Conservation (phyloP, 2,113 vertebrate genomes). For the Toxotes jaculatrix region DNA sequence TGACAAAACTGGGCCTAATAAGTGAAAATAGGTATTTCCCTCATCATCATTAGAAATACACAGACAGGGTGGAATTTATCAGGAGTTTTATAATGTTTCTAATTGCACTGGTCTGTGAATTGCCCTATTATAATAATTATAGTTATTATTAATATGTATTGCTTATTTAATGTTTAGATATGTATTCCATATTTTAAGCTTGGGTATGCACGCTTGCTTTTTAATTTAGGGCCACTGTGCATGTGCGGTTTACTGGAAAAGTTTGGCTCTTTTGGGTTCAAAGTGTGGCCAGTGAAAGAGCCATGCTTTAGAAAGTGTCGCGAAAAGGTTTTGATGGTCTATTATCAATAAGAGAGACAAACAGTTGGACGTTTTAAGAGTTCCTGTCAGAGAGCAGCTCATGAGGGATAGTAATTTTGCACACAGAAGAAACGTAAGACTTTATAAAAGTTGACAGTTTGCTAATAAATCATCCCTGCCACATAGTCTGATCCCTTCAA, state of each 20-base stretch:
- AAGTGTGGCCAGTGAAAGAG: neutral
- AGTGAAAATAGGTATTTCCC: neutral
- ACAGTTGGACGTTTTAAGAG: neutral
- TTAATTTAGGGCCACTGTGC: neutral
- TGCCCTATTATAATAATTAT: too few species aligned
- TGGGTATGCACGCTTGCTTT: neutral
- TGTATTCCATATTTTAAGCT: neutral
- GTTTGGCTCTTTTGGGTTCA: neutral
- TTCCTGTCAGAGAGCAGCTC: neutral
- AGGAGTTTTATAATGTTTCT: too few species aligned
- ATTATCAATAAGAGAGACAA: constrained; percentile 1
- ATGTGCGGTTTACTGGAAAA: neutral
- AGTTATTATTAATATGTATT: too few species aligned
- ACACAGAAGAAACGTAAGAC: neutral
- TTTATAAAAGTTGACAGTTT: constrained; percentile 21
- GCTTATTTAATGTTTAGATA: neutral
- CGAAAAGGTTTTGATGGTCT: neutral
- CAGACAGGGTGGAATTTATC: neutral
- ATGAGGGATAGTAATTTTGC: neutral
- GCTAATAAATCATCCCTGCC: constrained; percentile 18
- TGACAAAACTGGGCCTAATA: too few species aligned
- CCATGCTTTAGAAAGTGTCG: too few species aligned
- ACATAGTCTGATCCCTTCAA: neutral
- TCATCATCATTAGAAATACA: neutral
- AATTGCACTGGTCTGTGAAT: too few species aligned